phyloP scores from a whole-genome alignment of 2,113 vertebrate genomes.

The Nematolebias whitei region DNA sequence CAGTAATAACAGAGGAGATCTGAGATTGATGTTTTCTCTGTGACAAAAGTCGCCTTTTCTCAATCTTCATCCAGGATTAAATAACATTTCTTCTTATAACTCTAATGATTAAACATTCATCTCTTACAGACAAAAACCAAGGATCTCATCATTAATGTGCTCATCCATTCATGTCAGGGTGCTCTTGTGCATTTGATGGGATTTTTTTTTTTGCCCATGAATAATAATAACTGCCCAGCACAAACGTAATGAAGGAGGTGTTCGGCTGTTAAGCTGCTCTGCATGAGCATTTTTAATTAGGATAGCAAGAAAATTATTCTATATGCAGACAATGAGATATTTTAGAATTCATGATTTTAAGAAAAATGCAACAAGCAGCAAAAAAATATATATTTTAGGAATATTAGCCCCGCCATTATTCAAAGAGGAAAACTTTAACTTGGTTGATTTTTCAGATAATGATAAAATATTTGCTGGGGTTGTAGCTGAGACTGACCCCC shows the following conservation, averaged over 20 bases:
- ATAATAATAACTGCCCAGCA: slow-evolving; percentile 33
- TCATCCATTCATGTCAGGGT: slow-evolving; percentile 1
- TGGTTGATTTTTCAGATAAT: too few relatives aligned
- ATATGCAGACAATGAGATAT: not conserved
- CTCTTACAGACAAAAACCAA: slow-evolving; percentile 19
- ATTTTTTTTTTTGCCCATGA: slow-evolving; percentile 16
- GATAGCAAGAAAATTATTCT: not conserved
- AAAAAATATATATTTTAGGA: too few relatives aligned
- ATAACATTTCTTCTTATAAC: slow-evolving; percentile 37
- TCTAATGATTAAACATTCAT: slow-evolving; percentile 38
- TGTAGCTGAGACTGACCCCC: too few relatives aligned
- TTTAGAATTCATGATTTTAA: not conserved
- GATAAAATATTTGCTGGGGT: too few relatives aligned
- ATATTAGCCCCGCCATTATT: too few relatives aligned
- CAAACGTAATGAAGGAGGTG: slow-evolving; percentile 23
- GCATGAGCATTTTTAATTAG: slow-evolving; percentile 1
- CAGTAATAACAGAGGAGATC: slow-evolving; percentile 25
- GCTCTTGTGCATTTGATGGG: not conserved
- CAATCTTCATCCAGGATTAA: slow-evolving; percentile 24
- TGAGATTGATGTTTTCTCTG: slow-evolving; percentile 17
- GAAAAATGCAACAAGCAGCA: slow-evolving; percentile 2
- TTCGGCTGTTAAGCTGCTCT: slow-evolving; percentile 7
- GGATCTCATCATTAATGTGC: slow-evolving; percentile 34
- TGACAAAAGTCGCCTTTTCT: slow-evolving; percentile 17
- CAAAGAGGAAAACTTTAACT: too few relatives aligned